Evolutionary conservation across 2,797 vertebrate species (phyloP).

Genomic region (Coccyzus lansbergi): DNA sequence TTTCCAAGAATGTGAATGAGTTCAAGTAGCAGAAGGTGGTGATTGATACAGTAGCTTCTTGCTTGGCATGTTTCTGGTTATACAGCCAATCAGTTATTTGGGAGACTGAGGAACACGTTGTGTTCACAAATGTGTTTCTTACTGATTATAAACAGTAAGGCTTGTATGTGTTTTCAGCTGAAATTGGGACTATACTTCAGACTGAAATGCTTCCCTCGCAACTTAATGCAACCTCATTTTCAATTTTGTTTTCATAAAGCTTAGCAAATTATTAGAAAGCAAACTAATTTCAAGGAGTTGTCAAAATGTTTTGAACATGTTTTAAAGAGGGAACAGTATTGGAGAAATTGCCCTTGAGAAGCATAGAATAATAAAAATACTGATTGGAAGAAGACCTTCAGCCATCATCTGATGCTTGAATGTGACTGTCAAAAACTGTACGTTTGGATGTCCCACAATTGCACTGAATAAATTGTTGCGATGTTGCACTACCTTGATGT

Average conservation of each 20-base stretch:
- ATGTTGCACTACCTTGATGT: rapidly evolving
- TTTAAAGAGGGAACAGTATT: not conserved
- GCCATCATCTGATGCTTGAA: not conserved
- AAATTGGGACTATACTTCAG: not conserved
- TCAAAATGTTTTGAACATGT: not conserved
- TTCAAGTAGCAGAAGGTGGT: not conserved
- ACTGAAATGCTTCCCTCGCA: not conserved
- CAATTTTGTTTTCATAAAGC: not conserved
- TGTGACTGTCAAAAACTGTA: not conserved
- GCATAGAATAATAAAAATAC: not conserved
- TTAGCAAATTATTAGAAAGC: not conserved
- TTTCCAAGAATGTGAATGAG: not conserved
- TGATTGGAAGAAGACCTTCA: not conserved
- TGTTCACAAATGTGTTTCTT: not conserved
- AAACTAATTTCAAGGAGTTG: not conserved
- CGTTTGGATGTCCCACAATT: not conserved
- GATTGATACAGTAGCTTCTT: not conserved
- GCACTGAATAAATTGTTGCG: not conserved
- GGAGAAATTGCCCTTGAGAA: not conserved
- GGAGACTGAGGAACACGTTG: not conserved
- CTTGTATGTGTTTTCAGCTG: not conserved
- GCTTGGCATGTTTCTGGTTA: not conserved
- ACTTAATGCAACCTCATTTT: not conserved
- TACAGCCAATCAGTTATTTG: not conserved
- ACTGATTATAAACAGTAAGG: not conserved